Percentiles rank a stretch among this genome's conserved stretches.
These are phyloP conservation scores for Machimus rusticus DNA, from an alignment of 2,888 invertebrate species.

Conservation along the genomic window DNA sequence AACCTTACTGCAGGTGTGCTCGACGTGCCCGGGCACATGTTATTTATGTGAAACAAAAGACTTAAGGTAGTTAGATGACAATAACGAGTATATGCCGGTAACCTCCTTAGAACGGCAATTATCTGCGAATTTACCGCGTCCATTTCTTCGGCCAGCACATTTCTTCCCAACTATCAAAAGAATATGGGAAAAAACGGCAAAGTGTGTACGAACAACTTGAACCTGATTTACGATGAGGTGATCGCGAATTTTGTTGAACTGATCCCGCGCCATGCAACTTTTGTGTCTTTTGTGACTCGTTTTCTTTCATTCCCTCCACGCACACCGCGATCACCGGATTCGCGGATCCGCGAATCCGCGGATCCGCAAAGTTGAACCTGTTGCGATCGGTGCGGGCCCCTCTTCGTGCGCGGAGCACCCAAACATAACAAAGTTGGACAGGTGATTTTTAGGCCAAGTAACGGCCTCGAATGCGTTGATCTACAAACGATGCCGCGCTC, in stretches of 20 bases:
- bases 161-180: neutral
- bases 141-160: conserved; percentile 2
- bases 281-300: neutral
- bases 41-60: neutral
- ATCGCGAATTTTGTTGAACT: neutral
- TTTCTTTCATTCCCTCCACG: neutral
- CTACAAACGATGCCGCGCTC: conserved; percentile 7
- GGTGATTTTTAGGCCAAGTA: conserved; percentile 30
- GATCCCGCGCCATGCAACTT: neutral
- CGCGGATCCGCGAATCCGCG: neutral
- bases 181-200: neutral
- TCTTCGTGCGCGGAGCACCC: neutral
- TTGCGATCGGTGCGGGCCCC: neutral
- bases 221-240: neutral
- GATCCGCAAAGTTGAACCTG: neutral
- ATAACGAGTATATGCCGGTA: neutral
- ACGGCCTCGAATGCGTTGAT: conserved; percentile 24
- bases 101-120: conserved; percentile 15
- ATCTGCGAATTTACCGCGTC: neutral
- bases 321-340: neutral
- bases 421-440: neutral
- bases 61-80: neutral
- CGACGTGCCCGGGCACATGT: neutral
- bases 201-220: neutral
- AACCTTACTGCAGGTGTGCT: neutral